These are phyloP conservation scores for Gobius niger DNA, from an alignment of 2,113 vertebrate genomes.

Conservation along the genomic window DNA sequence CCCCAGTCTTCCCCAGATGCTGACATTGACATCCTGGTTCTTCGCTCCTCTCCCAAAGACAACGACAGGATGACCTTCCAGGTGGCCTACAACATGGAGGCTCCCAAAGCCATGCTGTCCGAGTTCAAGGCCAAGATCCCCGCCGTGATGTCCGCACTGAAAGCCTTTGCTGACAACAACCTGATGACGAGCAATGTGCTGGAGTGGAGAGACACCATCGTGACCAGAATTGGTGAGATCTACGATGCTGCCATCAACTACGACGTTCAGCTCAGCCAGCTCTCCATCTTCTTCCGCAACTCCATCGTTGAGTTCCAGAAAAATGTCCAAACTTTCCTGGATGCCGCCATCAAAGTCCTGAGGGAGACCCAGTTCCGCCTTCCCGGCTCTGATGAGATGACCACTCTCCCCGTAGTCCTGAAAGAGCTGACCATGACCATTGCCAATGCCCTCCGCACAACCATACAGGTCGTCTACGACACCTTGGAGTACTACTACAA, in stretches of 20 bases:
- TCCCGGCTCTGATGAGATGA: constrained; percentile 71
- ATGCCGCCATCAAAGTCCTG: constrained; percentile 76
- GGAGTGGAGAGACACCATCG: constrained; percentile 65
- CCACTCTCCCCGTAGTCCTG: constrained; percentile 79
- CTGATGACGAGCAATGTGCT: constrained; percentile 57
- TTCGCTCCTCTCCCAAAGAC: constrained; percentile 65
- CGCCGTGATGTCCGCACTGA: constrained; percentile 68
- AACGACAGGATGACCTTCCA: constrained; percentile 71
- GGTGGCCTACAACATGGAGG: constrained; percentile 79
- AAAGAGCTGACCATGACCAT: constrained; percentile 58
- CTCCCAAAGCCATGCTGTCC: constrained; percentile 69
- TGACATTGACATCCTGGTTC: constrained; percentile 79
- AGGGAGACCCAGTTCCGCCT: constrained; percentile 79
- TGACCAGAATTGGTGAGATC: constrained; percentile 55
- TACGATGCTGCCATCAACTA: constrained; percentile 59
- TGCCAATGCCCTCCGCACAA: constrained; percentile 52
- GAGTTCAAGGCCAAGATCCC: constrained; percentile 74
- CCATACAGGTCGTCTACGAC: constrained; percentile 44
- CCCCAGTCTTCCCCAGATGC: constrained; percentile 80
- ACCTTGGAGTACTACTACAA: constrained; percentile 68
- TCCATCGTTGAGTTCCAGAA: constrained; percentile 70
- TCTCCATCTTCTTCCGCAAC: constrained; percentile 72
- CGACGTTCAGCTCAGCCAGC: constrained; percentile 65
- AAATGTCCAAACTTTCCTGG: constrained; percentile 70
- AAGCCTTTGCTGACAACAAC: constrained; percentile 73